Evolutionary conservation across 23 tunicate species (phyloP).

Genomic region (Corella eumyota): DNA sequence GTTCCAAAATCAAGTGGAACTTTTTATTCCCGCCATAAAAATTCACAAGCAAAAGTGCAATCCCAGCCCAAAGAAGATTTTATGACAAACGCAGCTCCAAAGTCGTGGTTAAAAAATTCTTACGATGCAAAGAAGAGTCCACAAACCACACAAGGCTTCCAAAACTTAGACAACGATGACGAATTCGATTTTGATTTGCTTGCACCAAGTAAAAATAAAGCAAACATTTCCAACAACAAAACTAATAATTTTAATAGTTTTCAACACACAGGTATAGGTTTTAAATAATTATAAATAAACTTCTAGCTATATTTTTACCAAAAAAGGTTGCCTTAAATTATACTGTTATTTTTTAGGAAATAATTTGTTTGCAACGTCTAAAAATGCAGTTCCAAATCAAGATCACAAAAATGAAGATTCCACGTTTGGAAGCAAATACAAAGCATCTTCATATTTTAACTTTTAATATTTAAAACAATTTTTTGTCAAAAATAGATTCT

Average conservation of each 20-base stretch:
- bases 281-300: too few species aligned
- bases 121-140: neutral
- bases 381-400: neutral
- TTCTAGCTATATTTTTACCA: too few species aligned
- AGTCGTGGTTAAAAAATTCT: neutral
- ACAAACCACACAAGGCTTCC: slow-evolving; percentile 5
- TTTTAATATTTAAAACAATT: neutral
- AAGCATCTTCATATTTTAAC: slow-evolving; percentile 2
- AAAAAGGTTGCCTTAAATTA: too few species aligned
- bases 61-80: too few species aligned
- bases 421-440: neutral
- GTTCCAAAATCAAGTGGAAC: neutral
- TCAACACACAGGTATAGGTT: too few species aligned
- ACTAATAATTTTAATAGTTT: too few species aligned
- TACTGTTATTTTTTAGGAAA: too few species aligned
- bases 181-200: slow-evolving; percentile 16
- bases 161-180: slow-evolving; percentile 6
- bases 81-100: too few species aligned
- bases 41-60: neutral
- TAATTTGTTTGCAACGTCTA: neutral
- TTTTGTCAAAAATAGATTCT: neutral
- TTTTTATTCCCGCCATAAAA: slow-evolving; percentile 12
- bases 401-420: neutral
- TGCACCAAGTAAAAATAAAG: neutral
- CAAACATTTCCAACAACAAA: too few species aligned